Percentiles rank a stretch among this genome's conserved stretches.
phyloP scores from a whole-genome alignment of 2,113 vertebrate genomes.

The Triplophysa dalaica region DNA sequence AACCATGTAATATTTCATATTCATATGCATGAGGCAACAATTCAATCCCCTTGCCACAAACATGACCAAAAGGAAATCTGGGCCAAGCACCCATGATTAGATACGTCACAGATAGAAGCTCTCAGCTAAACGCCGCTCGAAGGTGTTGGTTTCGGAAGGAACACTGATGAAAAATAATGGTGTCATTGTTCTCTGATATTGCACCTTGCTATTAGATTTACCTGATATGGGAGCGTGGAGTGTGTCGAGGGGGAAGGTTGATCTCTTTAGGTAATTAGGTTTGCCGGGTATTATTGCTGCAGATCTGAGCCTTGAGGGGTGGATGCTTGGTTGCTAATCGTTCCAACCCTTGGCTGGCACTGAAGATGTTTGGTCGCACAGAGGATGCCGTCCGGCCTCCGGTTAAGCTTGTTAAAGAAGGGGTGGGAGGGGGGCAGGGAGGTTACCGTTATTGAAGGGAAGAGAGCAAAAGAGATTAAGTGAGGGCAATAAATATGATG shows the following conservation, averaged over 20 bases:
- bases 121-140: conserved; percentile 62
- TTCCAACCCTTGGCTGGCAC: conserved; percentile 42
- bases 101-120: conserved; percentile 59
- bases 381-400: conserved; percentile 23
- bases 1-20: conserved; percentile 20
- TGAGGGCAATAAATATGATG: conserved; percentile 47
- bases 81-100: conserved; percentile 65
- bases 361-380: background rate
- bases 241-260: conserved; percentile 49
- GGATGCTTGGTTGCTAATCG: conserved; percentile 63
- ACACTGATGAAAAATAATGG: conserved; percentile 81
- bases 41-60: conserved; percentile 33
- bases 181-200: conserved; percentile 72
- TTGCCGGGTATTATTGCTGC: conserved; percentile 74
- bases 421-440: conserved; percentile 14
- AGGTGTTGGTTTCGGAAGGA: conserved; percentile 59
- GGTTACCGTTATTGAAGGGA: conserved; percentile 41
- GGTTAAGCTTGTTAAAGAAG: conserved; percentile 43
- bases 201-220: conserved; percentile 77
- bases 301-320: conserved; percentile 69
- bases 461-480: conserved; percentile 50
- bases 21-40: conserved; percentile 25
- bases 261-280: conserved; percentile 71
- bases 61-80: conserved; percentile 55
- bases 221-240: conserved; percentile 67